A percentile compares a stretch with the other conserved stretches of the same genome.
Conservation (phyloP, 2,113 vertebrate species). For the Semnornis frantzii region DNA sequence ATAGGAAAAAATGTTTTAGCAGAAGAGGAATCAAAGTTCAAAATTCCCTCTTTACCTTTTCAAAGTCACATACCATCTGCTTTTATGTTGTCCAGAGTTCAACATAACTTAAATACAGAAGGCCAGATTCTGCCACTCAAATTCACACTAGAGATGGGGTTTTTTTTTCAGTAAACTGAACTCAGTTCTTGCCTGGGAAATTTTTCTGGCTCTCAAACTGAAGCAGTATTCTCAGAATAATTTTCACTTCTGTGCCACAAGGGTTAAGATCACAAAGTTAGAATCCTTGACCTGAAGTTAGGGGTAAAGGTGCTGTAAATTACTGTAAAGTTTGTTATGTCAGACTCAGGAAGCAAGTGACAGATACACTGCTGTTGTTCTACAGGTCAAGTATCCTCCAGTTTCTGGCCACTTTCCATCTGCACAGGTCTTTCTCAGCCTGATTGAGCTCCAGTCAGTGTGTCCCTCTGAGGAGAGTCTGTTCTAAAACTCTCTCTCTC, state of each 20-base stretch:
- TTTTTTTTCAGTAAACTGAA: not conserved
- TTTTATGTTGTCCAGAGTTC: constrained; percentile 2
- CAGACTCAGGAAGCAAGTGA: not conserved
- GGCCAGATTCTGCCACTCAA: not conserved
- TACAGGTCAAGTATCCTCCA: not conserved
- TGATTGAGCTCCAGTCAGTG: not conserved
- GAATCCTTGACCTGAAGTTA: not conserved
- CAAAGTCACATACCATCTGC: not conserved
- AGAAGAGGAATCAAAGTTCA: constrained; percentile 6
- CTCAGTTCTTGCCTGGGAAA: not conserved
- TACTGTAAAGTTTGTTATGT: not conserved
- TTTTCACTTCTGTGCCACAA: not conserved
- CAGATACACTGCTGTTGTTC: not conserved
- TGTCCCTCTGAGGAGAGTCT: not conserved
- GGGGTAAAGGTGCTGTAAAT: not conserved
- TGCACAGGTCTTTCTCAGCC: not conserved
- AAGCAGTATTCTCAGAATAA: not conserved
- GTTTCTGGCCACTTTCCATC: not conserved
- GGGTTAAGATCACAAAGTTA: not conserved
- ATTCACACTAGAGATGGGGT: not conserved
- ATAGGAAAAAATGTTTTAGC: not conserved
- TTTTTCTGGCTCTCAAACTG: not conserved
- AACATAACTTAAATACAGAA: not conserved
- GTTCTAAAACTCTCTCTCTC: not conserved
- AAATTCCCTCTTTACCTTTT: not conserved